Percentiles rank a stretch among this genome's conserved stretches.
Conservation (phyloP, 2,797 vertebrate species). For the Bucorvus abyssinicus region DNA sequence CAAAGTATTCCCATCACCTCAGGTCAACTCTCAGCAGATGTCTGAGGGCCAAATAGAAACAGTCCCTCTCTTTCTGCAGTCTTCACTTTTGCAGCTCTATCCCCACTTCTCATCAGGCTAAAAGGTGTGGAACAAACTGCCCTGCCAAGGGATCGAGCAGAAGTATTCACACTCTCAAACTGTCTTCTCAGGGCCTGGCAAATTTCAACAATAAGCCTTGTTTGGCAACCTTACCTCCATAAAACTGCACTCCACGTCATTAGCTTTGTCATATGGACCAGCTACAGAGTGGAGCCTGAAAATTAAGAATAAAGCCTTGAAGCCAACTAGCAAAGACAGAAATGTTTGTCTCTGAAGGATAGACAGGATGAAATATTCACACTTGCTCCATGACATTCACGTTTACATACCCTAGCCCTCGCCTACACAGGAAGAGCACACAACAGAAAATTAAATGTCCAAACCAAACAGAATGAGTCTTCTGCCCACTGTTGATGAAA, state of each 20-base stretch:
- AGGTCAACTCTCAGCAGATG: neutral
- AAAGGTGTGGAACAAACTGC: neutral
- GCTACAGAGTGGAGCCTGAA: neutral
- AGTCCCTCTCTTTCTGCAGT: neutral
- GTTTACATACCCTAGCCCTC: neutral
- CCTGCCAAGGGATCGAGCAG: neutral
- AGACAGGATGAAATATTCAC: neutral
- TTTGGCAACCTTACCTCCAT: neutral
- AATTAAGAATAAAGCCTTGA: neutral
- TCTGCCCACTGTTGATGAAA: neutral
- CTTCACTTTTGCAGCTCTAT: neutral
- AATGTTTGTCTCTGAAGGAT: neutral
- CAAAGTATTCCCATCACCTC: neutral
- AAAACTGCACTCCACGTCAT: neutral
- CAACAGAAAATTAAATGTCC: neutral
- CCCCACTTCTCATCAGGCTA: neutral
- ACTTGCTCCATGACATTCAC: neutral
- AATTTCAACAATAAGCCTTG: neutral
- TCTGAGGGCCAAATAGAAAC: neutral
- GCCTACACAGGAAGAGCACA: neutral
- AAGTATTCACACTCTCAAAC: neutral
- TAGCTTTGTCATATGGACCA: neutral
- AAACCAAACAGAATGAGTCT: neutral
- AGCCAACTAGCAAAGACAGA: neutral
- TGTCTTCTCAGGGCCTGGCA: neutral